Base-by-base conservation (phyloP, 2,888 invertebrate species). In the Lamellibrachia columna region DNA sequence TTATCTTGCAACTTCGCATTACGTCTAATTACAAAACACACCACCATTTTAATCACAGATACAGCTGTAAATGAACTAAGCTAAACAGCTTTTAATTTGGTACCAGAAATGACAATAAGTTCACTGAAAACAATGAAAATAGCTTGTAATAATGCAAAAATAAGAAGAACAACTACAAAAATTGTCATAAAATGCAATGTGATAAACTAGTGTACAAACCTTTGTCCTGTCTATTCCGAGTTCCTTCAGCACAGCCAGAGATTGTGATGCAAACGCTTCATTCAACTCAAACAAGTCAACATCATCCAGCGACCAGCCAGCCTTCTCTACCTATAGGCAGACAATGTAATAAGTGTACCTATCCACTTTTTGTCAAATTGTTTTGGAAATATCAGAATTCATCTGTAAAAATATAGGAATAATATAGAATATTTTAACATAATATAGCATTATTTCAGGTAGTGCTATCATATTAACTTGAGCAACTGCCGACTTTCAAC, bases 261-360 rank as follows among this genome's bases (percentile, higher is more conserved):
- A 96, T 95, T 97, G 97, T 0, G 97, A 96, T 93, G 97, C 97
- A 95, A 97, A 97, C 4, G 97, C 97, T 95, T 97, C 97, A 94
- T 97, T 97, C 53, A 97, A 93, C 95, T 97, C 97, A 95, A 96
- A 97, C 93, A 97, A 94, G 94, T 97, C 97, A 7, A 97, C 97
- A 92, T 97, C 96, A 90, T 96, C 96, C 15, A 96, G 93, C 0
- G 94, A 94, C 97, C 97, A 97, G 2, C 96, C 96, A 11, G 97
- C 97, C 93, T 97, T 97, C 93, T 95, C 94, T 91, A 97, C 92
- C 97, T 97, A 94, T 22, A 75, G 0, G 40, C 40, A 75, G 22
- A 15, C 22, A 15, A 15, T 15, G 7, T 55, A 75, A 11, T 75
- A 6, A 22, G 22, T 75, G 4, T 22, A 75, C 22, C 11, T 75